These are phyloP conservation scores for Pantala flavescens DNA, from an alignment of 1,140 invertebrate genomes.

Conservation along the genomic window DNA sequence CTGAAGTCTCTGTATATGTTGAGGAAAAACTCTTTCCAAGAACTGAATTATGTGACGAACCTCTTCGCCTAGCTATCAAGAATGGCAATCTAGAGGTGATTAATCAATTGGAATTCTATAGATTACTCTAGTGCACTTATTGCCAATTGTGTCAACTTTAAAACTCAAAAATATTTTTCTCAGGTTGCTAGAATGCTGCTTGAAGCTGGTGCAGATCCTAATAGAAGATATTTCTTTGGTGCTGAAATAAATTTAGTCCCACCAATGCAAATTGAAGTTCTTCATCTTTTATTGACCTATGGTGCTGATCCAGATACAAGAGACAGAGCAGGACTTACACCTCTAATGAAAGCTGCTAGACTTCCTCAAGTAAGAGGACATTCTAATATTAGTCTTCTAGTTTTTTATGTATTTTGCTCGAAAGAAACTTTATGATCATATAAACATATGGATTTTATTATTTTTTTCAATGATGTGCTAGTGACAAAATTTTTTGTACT, in stretches of 20 bases:
- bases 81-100: conserved; percentile 67
- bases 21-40: conserved; percentile 32
- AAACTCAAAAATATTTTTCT: conserved; percentile 19
- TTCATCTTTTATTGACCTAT: conserved; percentile 70
- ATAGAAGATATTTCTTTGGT: conserved; percentile 75
- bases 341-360: conserved; percentile 76
- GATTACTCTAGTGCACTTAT: not conserved
- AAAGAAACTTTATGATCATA: no score
- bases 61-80: conserved; percentile 67
- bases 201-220: conserved; percentile 62
- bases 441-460: no score
- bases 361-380: conserved; percentile 50
- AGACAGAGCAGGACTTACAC: conserved; percentile 70
- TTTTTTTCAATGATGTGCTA: no score
- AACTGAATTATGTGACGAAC: conserved; percentile 68
- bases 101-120: conserved; percentile 31
- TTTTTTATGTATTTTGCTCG: no score
- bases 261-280: conserved; percentile 60
- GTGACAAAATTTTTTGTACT: no score
- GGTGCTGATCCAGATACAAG: conserved; percentile 78
- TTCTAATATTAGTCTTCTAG: not conserved
- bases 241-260: conserved; percentile 80
- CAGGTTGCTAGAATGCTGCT: conserved; percentile 55
- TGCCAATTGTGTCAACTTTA: not conserved
- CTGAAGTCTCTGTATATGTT: not conserved